These are phyloP conservation scores for Hirtodrosophila alboralis DNA, from an alignment of 2,888 invertebrate genomes.

Conservation along the genomic window DNA sequence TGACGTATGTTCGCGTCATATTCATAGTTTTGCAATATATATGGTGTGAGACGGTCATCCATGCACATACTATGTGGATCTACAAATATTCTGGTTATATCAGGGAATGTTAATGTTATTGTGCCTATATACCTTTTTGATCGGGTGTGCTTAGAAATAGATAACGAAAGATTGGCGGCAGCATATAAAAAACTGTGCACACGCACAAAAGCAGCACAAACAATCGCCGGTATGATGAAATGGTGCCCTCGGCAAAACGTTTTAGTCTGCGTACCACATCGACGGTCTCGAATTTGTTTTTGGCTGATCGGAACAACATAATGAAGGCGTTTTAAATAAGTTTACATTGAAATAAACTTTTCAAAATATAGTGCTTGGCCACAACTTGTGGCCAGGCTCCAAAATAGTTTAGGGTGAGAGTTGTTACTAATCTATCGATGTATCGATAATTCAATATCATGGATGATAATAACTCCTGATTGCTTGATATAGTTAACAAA, in stretches of 20 bases:
- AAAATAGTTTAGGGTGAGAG: conserved; percentile 22
- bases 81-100: conserved; percentile 21
- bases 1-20: conserved; percentile 89
- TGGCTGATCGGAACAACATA: conserved; percentile 83
- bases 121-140: conserved; percentile 83
- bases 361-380: conserved; percentile 54
- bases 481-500: no score
- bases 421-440: conserved; percentile 31
- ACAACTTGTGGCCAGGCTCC: conserved; percentile 54
- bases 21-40: conserved; percentile 86
- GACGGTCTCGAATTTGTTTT: conserved; percentile 82
- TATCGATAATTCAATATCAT: conserved; percentile 44
- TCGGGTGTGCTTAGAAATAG: conserved; percentile 85
- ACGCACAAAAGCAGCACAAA: conserved; percentile 85
- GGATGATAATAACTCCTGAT: no score
- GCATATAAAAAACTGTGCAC: conserved; percentile 87
- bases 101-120: no score
- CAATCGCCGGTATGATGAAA: conserved; percentile 82
- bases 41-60: conserved; percentile 87
- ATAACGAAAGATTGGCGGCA: conserved; percentile 88
- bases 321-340: conserved; percentile 33
- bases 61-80: conserved; percentile 87
- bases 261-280: conserved; percentile 81
- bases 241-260: conserved; percentile 80
- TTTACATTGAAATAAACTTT: conserved; percentile 50